Evolutionary conservation across 2,113 vertebrate species (phyloP).

Genomic region (Calyptommatus sinebrachiatus): DNA sequence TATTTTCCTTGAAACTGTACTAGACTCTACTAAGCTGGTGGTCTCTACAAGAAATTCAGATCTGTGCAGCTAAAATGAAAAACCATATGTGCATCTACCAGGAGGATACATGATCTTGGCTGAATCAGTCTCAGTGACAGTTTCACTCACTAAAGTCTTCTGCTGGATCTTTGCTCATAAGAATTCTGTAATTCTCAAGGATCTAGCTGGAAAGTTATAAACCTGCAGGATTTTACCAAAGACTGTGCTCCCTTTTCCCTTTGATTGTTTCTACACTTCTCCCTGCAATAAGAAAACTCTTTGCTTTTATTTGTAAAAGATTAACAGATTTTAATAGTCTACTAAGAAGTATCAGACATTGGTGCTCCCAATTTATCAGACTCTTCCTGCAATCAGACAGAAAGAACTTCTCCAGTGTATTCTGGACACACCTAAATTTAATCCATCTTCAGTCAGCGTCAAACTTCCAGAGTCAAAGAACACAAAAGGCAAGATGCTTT

Average conservation of each 20-base stretch:
- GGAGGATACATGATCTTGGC: slow-evolving; percentile 58
- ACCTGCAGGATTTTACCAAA: slow-evolving; percentile 15
- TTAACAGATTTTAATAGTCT: not conserved
- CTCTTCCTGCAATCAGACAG: too few relatives aligned
- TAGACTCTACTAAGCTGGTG: slow-evolving; percentile 65
- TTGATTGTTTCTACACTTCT: slow-evolving; percentile 25
- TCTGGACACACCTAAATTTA: too few relatives aligned
- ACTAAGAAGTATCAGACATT: not conserved
- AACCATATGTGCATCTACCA: slow-evolving; percentile 61
- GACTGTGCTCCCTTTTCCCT: not conserved
- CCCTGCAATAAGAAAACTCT: slow-evolving; percentile 4
- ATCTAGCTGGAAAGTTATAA: slow-evolving; percentile 45
- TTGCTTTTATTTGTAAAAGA: slow-evolving; percentile 10
- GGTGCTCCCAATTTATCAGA: not conserved
- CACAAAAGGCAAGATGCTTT: too few relatives aligned
- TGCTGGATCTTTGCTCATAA: slow-evolving; percentile 46
- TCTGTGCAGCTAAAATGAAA: slow-evolving; percentile 68
- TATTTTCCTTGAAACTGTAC: slow-evolving; percentile 49
- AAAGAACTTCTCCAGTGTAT: too few relatives aligned
- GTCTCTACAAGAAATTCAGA: slow-evolving; percentile 65
- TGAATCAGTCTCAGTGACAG: slow-evolving; percentile 57
- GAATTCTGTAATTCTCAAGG: slow-evolving; percentile 46
- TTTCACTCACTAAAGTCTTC: slow-evolving; percentile 57
- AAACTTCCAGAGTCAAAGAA: too few relatives aligned
- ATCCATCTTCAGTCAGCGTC: too few relatives aligned